These are phyloP conservation scores for Gambelia wislizenii DNA, from an alignment of 2,797 vertebrate species.

Conservation along the genomic window DNA sequence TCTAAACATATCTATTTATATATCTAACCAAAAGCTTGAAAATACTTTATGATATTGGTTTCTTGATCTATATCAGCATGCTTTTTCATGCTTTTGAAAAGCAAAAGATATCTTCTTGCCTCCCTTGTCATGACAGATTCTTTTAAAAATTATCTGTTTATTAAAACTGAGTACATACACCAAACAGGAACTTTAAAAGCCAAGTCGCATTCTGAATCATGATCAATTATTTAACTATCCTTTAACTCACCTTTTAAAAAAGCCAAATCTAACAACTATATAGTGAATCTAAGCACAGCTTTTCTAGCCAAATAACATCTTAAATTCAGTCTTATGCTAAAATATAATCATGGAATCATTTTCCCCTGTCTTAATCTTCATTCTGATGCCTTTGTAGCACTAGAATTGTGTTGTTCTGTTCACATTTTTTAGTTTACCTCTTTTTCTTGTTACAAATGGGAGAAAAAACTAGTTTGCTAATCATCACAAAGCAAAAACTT, in stretches of 20 bases:
- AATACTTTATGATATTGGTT: not conserved
- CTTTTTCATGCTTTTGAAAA: not conserved
- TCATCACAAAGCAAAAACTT: not conserved
- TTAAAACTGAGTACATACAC: conserved; percentile 12
- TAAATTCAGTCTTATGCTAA: conserved; percentile 11
- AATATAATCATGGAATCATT: not conserved
- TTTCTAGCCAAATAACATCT: not conserved
- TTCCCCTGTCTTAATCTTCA: not conserved
- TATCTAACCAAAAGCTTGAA: not conserved
- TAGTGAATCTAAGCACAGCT: conserved; percentile 8
- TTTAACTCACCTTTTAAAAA: conserved; percentile 51
- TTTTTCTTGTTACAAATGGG: conserved; percentile 10
- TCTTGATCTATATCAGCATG: no score
- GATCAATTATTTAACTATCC: conserved; percentile 21
- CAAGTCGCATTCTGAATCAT: conserved; percentile 24
- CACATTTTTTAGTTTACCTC: conserved; percentile 2
- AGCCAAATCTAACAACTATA: conserved; percentile 29
- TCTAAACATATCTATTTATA: not conserved
- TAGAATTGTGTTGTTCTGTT: not conserved
- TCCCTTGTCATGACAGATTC: not conserved
- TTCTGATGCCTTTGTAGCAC: conserved; percentile 18
- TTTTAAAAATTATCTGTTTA: not conserved
- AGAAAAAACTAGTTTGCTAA: not conserved
- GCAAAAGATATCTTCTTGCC: no score
- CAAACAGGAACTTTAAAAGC: conserved; percentile 18